Evolutionary conservation across 2,888 invertebrate genomes (phyloP).

Genomic region (Eristalis pertinax): DNA sequence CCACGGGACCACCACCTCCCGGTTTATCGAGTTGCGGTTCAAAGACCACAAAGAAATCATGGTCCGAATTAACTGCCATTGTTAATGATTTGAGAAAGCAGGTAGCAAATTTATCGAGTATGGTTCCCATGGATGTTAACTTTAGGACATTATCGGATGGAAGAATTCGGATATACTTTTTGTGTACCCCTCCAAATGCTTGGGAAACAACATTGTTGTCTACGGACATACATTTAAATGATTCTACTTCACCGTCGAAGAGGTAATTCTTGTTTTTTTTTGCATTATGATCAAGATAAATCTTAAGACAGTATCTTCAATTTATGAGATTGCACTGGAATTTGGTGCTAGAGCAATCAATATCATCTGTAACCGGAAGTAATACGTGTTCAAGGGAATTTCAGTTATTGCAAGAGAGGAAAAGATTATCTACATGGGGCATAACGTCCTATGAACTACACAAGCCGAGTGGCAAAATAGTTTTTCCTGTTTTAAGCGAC

Average conservation of each 20-base stretch:
- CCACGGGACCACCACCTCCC: constrained; percentile 43
- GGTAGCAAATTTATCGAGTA: constrained; percentile 89
- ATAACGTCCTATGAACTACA: constrained; percentile 97
- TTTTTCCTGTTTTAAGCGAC: constrained; percentile 94
- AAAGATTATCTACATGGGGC: constrained; percentile 95
- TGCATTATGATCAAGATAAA: background rate
- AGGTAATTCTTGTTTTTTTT: constrained; percentile 15
- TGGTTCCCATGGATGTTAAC: constrained; percentile 91
- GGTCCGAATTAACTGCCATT: constrained; percentile 90
- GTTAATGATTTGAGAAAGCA: constrained; percentile 91
- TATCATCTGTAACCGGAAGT: constrained; percentile 85
- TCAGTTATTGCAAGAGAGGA: constrained; percentile 94
- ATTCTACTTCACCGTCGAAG: constrained; percentile 57
- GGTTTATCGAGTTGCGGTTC: constrained; percentile 21
- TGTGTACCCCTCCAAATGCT: constrained; percentile 92
- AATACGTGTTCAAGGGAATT: constrained; percentile 91
- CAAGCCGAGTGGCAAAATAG: constrained; percentile 89
- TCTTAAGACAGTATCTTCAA: background rate
- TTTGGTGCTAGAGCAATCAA: constrained; percentile 90
- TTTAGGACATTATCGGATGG: constrained; percentile 91
- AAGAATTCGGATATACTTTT: constrained; percentile 92
- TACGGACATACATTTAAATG: constrained; percentile 88
- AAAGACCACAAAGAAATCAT: constrained; percentile 82
- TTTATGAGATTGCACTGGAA: constrained; percentile 87
- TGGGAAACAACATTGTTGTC: constrained; percentile 95